These are phyloP conservation scores for Threskiornis aethiopicus DNA, from an alignment of 2,797 vertebrate species.

Conservation along the genomic window DNA sequence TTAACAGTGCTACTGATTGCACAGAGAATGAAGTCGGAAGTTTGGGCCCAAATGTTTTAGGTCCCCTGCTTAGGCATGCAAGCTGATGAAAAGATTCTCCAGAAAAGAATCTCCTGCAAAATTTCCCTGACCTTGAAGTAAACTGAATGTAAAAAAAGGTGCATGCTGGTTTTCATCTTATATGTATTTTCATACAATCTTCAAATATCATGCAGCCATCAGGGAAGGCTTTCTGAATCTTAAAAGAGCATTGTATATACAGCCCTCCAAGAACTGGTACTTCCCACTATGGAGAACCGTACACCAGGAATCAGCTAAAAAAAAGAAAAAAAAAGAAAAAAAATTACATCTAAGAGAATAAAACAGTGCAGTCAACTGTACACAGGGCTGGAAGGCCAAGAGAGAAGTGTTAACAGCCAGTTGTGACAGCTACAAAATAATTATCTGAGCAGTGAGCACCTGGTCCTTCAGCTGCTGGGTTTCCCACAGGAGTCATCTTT, in stretches of 20 bases:
- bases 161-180: background rate
- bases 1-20: background rate
- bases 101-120: background rate
- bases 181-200: constrained; percentile 35
- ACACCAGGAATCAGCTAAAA: background rate
- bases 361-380: constrained; percentile 67
- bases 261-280: constrained; percentile 14
- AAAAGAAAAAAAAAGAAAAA: rapidly evolving
- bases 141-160: background rate
- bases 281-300: background rate
- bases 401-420: constrained; percentile 53
- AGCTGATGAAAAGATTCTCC: background rate
- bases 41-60: background rate
- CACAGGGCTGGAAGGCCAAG: constrained; percentile 37
- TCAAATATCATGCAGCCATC: constrained; percentile 13
- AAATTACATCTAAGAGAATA: constrained; percentile 64
- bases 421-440: constrained; percentile 67
- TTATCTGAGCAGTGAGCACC: constrained; percentile 49
- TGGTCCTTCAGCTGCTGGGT: constrained; percentile 49
- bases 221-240: constrained; percentile 52
- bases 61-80: background rate
- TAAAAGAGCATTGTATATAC: constrained; percentile 62
- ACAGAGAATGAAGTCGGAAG: background rate
- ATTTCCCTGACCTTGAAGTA: constrained; percentile 15
- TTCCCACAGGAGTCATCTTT: constrained; percentile 30